phyloP scores from a whole-genome alignment of 2,888 invertebrate species.

The Gryllus longicercus region DNA sequence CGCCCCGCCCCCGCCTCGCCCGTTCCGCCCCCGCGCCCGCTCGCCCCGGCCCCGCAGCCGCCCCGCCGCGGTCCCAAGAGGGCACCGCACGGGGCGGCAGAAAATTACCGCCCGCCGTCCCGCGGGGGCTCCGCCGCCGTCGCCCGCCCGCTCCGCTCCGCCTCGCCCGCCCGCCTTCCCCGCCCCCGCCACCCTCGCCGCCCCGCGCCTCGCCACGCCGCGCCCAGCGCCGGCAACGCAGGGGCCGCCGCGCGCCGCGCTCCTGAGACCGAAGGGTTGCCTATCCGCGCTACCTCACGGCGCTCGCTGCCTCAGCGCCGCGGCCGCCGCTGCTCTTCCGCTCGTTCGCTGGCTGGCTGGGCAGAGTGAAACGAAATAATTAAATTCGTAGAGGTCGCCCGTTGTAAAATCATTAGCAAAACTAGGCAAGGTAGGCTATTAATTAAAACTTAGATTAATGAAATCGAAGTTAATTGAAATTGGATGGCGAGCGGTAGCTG shows the following conservation, averaged over 20 bases:
- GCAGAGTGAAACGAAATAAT: neutral
- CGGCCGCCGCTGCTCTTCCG: neutral
- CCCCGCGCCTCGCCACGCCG: neutral
- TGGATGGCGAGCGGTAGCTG: neutral
- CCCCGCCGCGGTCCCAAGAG: constrained; percentile 52
- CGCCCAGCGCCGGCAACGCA: neutral
- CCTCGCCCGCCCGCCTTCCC: neutral
- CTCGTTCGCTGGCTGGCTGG: neutral
- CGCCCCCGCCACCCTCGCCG: constrained; percentile 46
- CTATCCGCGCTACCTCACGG: neutral
- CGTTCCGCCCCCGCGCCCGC: neutral
- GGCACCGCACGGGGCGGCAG: constrained; percentile 72
- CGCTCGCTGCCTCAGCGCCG: neutral
- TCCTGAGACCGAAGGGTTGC: neutral
- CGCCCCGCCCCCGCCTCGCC: neutral
- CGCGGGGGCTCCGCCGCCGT: neutral
- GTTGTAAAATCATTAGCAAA: constrained; percentile 17
- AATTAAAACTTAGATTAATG: constrained; percentile 17
- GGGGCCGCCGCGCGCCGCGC: constrained; percentile 1
- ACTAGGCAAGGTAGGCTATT: constrained; percentile 4
- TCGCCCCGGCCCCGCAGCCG: neutral
- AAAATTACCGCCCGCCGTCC: constrained; percentile 60
- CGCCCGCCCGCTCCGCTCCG: neutral
- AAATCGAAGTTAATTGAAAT: constrained; percentile 4
- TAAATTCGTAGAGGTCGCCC: constrained; percentile 17